These are phyloP conservation scores for Cirrhinus mrigala DNA, from an alignment of 2,797 vertebrate species.

Conservation along the genomic window DNA sequence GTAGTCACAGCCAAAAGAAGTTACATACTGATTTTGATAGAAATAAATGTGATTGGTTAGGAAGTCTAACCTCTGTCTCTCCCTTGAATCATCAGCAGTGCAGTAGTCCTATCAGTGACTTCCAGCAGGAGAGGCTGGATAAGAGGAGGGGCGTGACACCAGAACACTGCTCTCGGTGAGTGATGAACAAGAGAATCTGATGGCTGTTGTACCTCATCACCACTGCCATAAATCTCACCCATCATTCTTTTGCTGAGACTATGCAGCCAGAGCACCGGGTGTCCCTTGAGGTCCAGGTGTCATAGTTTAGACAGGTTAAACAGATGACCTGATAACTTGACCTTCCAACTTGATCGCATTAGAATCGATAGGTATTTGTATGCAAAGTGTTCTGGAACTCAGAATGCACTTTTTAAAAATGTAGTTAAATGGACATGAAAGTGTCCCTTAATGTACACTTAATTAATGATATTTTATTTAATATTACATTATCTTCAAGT, in stretches of 20 bases:
- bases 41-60: background rate
- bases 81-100: conserved; percentile 11
- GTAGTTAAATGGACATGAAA: background rate
- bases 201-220: conserved; percentile 20
- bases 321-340: background rate
- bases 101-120: conserved; percentile 5
- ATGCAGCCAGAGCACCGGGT: background rate
- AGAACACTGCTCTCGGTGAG: conserved; percentile 1
- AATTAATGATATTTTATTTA: background rate
- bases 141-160: conserved; percentile 23
- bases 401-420: background rate
- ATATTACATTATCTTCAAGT: background rate
- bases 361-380: background rate
- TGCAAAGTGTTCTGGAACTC: background rate
- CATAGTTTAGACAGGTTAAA: background rate
- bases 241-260: background rate
- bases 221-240: background rate
- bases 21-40: background rate
- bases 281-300: background rate
- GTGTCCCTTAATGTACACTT: background rate
- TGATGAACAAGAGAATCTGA: conserved; percentile 22
- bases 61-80: background rate
- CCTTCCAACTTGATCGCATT: background rate
- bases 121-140: conserved; percentile 11
- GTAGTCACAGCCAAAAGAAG: background rate